These are phyloP conservation scores for Cardiocondyla obscurior DNA, from an alignment of 1,140 invertebrate genomes.

Conservation along the genomic window DNA sequence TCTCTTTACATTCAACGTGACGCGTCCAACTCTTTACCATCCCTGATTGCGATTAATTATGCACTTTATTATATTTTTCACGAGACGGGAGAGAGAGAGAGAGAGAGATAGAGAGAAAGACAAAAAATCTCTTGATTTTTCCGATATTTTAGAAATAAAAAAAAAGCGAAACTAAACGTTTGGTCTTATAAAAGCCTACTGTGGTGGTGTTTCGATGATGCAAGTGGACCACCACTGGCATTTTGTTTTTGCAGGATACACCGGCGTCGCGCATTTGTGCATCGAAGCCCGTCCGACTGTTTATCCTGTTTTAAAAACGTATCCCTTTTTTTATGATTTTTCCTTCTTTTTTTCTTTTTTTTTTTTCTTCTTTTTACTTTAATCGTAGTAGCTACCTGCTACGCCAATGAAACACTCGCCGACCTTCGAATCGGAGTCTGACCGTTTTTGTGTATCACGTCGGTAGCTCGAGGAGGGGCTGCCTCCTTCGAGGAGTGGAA, in stretches of 20 bases:
- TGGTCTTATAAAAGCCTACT: conserved; percentile 7
- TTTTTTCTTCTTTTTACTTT: conserved; percentile 17
- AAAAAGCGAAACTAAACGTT: too few species aligned
- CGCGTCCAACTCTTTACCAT: background rate
- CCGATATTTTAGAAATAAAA: background rate
- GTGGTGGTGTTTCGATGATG: background rate
- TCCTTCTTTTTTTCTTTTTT: conserved; percentile 1
- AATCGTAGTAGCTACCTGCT: conserved; percentile 55
- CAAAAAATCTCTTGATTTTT: background rate
- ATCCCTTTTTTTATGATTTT: background rate
- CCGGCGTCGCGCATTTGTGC: background rate
- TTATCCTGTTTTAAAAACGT: conserved; percentile 14
- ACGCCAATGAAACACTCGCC: conserved; percentile 78
- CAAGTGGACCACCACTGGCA: conserved; percentile 51
- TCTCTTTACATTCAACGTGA: too few species aligned
- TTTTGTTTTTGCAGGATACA: conserved; percentile 57
- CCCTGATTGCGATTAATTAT: background rate
- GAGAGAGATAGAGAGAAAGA: too few species aligned
- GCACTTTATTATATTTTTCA: background rate
- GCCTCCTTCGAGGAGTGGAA: conserved; percentile 60
- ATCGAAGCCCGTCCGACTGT: conserved; percentile 19
- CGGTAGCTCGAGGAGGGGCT: conserved; percentile 38
- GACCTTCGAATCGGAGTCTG: conserved; percentile 81
- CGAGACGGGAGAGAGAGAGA: background rate
- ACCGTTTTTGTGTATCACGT: conserved; percentile 76